Percentiles rank a stretch among this genome's conserved stretches.
Conservation (phyloP, 2,797 vertebrate genomes). For the Sebastolobus alascanus region DNA sequence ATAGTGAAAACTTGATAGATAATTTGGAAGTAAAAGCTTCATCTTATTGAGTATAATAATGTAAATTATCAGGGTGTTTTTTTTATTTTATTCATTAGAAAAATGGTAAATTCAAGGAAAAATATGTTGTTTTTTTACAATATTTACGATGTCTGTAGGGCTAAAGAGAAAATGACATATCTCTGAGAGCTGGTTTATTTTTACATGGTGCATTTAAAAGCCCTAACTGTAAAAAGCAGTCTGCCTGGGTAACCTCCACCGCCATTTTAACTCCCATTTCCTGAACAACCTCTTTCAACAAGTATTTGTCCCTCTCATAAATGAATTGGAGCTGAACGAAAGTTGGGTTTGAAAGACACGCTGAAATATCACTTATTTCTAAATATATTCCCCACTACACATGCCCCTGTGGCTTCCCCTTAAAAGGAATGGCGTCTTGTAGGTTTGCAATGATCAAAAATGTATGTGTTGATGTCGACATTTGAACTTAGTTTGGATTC, state of each 20-base stretch:
- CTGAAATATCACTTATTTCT: slow-evolving; percentile 82
- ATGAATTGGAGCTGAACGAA: slow-evolving; percentile 75
- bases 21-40: background rate
- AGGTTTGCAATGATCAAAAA: slow-evolving; percentile 80
- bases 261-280: slow-evolving; percentile 71
- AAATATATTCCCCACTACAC: slow-evolving; percentile 72
- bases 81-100: background rate
- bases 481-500: slow-evolving; percentile 81
- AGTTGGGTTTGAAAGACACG: slow-evolving; percentile 56
- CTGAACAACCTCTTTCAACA: slow-evolving; percentile 74
- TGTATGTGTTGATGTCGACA: slow-evolving; percentile 80
- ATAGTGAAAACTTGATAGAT: background rate
- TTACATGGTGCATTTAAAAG: slow-evolving; percentile 60
- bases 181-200: slow-evolving; percentile 65
- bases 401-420: slow-evolving; percentile 59
- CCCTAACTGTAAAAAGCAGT: slow-evolving; percentile 61
- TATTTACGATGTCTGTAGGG: slow-evolving; percentile 8
- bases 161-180: slow-evolving; percentile 34
- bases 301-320: slow-evolving; percentile 77
- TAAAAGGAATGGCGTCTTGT: slow-evolving; percentile 70
- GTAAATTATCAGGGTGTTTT: background rate
- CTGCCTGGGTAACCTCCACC: slow-evolving; percentile 60
- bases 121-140: background rate
- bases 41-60: background rate
- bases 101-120: background rate